These are phyloP conservation scores for Tanypteryx hageni DNA, from an alignment of 2,888 invertebrate genomes.

Conservation along the genomic window DNA sequence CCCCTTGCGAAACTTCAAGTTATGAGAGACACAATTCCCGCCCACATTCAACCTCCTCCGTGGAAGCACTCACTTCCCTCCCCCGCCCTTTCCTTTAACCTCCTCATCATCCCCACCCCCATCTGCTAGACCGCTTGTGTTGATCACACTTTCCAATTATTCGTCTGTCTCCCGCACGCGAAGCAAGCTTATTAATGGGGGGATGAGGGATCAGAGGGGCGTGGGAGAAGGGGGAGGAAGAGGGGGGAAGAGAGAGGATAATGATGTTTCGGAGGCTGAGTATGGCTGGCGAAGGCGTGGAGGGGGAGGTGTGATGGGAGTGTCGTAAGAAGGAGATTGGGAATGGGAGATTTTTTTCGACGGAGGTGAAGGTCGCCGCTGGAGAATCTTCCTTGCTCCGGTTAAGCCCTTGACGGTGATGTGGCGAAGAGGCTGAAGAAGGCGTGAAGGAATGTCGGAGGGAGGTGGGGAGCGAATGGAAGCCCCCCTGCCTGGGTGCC, in stretches of 20 bases:
- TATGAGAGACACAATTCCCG: constrained; percentile 25
- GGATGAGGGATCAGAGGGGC: background rate
- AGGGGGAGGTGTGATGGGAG: too few species aligned
- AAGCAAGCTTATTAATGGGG: constrained; percentile 50
- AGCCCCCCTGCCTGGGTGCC: background rate
- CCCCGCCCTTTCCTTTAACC: background rate
- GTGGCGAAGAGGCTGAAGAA: background rate
- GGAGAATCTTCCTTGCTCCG: background rate
- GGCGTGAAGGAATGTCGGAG: background rate
- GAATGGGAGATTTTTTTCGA: background rate
- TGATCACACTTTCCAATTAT: constrained; percentile 62
- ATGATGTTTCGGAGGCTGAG: constrained; percentile 10
- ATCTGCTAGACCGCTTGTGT: background rate
- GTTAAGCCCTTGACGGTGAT: background rate
- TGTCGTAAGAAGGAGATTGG: background rate
- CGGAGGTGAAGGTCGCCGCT: background rate
- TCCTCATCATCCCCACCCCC: background rate
- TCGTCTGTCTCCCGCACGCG: constrained; percentile 53
- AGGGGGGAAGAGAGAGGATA: background rate
- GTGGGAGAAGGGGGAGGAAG: background rate
- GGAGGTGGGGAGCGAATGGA: background rate
- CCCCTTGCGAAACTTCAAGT: background rate
- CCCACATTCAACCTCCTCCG: background rate
- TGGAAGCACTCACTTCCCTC: background rate
- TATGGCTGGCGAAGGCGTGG: background rate